Evolutionary conservation across 2,113 vertebrate species (phyloP).

Genomic region (Origma solitaria): DNA sequence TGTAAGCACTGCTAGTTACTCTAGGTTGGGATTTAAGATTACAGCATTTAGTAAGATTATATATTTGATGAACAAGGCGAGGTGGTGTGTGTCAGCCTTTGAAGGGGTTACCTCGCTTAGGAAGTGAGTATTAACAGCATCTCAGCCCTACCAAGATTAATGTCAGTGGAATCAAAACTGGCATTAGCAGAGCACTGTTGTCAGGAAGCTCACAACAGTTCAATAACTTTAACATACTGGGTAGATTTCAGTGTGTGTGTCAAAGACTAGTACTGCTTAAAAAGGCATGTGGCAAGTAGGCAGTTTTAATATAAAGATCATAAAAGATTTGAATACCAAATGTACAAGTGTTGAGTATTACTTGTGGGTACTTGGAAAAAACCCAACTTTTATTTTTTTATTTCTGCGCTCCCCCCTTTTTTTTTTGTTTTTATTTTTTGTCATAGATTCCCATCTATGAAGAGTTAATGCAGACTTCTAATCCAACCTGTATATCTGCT

Average conservation of each 20-base stretch:
- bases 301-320: constrained; percentile 24
- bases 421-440: neutral
- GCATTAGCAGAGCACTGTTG: constrained; percentile 12
- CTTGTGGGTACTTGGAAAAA: neutral
- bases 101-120: constrained; percentile 57
- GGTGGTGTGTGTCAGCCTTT: constrained; percentile 50
- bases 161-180: constrained; percentile 37
- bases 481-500: neutral
- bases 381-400: neutral
- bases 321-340: constrained; percentile 39
- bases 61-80: constrained; percentile 65
- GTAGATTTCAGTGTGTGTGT: constrained; percentile 32
- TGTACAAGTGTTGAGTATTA: neutral
- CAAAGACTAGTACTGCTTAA: constrained; percentile 16
- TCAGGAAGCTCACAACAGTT: constrained; percentile 18
- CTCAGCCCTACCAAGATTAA: constrained; percentile 51
- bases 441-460: neutral
- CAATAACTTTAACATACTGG: constrained; percentile 22
- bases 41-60: constrained; percentile 73
- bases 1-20: constrained; percentile 67
- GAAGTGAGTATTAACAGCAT: constrained; percentile 66
- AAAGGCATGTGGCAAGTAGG: constrained; percentile 19
- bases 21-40: constrained; percentile 73
- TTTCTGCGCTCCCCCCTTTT: accelerated
- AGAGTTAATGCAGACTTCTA: neutral